phyloP scores from a whole-genome alignment of 2,797 vertebrate species.

The Petrocephalus schoutedeni region DNA sequence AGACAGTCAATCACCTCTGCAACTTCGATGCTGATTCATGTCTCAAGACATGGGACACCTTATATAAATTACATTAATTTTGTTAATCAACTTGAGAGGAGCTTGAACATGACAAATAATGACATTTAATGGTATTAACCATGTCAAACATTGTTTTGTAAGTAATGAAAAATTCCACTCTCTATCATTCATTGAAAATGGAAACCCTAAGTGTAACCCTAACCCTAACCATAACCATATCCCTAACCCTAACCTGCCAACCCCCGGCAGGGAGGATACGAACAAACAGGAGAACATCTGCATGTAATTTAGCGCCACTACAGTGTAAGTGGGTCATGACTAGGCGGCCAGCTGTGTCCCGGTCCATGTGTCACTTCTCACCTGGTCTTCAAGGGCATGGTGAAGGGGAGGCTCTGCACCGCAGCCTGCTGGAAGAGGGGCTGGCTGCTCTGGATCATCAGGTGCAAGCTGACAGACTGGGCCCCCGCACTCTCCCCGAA shows the following conservation, averaged over 20 bases:
- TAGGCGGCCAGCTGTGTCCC: no score
- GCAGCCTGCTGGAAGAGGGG: slow-evolving; percentile 59
- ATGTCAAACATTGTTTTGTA: not conserved
- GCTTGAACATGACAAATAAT: not conserved
- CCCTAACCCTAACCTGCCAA: not conserved
- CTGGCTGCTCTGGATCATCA: slow-evolving; percentile 64
- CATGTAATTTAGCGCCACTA: not conserved
- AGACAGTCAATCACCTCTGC: not conserved
- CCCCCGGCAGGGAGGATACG: not conserved
- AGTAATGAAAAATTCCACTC: not conserved
- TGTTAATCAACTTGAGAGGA: not conserved
- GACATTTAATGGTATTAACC: not conserved
- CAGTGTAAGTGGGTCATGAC: not conserved
- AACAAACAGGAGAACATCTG: not conserved
- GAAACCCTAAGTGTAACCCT: not conserved
- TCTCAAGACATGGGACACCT: not conserved
- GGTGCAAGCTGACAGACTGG: slow-evolving; percentile 65
- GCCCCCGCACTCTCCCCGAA: slow-evolving; percentile 69
- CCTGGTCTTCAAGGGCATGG: slow-evolving; percentile 68
- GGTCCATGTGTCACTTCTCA: slow-evolving; percentile 27
- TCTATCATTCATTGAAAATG: not conserved
- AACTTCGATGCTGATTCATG: not conserved
- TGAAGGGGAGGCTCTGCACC: slow-evolving; percentile 68
- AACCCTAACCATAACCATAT: not conserved
- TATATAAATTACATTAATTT: not conserved